These are phyloP conservation scores for Bothrops jararaca DNA, from an alignment of 2,113 vertebrate species.

Conservation along the genomic window DNA sequence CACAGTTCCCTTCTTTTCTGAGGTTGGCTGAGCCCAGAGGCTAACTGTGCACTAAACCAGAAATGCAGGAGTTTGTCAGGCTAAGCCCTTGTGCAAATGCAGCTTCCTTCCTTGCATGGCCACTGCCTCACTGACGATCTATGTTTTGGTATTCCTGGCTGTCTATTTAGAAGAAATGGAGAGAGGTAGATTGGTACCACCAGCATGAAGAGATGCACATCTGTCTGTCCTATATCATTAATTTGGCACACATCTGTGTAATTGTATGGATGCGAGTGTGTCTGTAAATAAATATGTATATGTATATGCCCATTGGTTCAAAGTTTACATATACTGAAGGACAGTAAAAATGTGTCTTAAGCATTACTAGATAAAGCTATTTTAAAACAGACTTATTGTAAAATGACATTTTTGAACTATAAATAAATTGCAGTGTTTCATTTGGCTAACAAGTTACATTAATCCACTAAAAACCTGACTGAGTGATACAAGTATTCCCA, in stretches of 20 bases:
- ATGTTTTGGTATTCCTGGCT: too few relatives aligned
- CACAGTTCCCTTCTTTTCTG: not conserved
- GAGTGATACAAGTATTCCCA: not conserved
- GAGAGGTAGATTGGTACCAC: not conserved
- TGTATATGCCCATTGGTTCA: too few relatives aligned
- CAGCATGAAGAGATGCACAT: not conserved
- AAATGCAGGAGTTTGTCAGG: not conserved
- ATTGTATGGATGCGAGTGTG: not conserved
- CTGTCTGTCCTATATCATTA: not conserved
- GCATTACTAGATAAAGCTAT: not conserved
- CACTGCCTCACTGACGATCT: too few relatives aligned
- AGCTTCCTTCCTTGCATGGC: not conserved
- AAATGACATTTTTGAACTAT: not conserved
- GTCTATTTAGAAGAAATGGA: not conserved
- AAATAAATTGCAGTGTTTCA: not conserved
- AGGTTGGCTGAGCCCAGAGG: not conserved
- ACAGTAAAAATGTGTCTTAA: not conserved
- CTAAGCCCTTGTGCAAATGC: not conserved
- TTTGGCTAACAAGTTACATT: not conserved
- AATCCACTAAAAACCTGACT: not conserved
- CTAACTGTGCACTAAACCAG: not conserved
- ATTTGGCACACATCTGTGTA: not conserved
- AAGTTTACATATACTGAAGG: not conserved
- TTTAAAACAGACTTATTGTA: not conserved
- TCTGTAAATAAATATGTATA: too few relatives aligned